phyloP scores from a whole-genome alignment of 2,797 vertebrate species.

The Acanthurus leucopareius region DNA sequence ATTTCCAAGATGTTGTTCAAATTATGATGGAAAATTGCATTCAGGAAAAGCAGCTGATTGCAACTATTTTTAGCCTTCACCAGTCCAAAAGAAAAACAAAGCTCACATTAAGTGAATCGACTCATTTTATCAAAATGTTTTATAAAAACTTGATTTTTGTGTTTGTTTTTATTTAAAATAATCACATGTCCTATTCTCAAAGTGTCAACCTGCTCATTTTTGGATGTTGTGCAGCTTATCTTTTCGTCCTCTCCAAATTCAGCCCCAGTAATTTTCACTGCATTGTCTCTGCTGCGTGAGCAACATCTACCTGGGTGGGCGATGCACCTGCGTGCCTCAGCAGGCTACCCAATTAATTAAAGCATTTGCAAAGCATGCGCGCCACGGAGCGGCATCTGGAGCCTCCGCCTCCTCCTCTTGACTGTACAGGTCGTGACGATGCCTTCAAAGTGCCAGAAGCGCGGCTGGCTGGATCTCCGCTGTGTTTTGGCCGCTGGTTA shows the following conservation, averaged over 20 bases:
- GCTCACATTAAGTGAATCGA: not conserved
- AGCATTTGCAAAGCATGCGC: constrained; percentile 48
- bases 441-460: not conserved
- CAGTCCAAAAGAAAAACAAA: not conserved
- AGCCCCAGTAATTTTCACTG: constrained; percentile 33
- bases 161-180: constrained; percentile 20
- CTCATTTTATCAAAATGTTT: not conserved
- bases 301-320: constrained; percentile 75
- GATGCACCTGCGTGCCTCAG: constrained; percentile 73
- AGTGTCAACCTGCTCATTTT: constrained; percentile 13
- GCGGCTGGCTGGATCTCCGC: constrained; percentile 3
- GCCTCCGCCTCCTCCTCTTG: not conserved
- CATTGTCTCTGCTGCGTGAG: constrained; percentile 27
- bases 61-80: too few species aligned
- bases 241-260: constrained; percentile 16
- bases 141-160: not conserved
- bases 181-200: constrained; percentile 4
- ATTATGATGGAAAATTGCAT: not conserved
- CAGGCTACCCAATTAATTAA: constrained; percentile 69
- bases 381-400: constrained; percentile 12
- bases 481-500: constrained; percentile 2
- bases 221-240: constrained; percentile 3
- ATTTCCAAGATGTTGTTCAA: not conserved
- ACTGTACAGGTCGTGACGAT: too few species aligned
- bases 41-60: not conserved